Evolutionary conservation across 2,113 vertebrate species (phyloP).

Genomic region (Etia nguti): DNA sequence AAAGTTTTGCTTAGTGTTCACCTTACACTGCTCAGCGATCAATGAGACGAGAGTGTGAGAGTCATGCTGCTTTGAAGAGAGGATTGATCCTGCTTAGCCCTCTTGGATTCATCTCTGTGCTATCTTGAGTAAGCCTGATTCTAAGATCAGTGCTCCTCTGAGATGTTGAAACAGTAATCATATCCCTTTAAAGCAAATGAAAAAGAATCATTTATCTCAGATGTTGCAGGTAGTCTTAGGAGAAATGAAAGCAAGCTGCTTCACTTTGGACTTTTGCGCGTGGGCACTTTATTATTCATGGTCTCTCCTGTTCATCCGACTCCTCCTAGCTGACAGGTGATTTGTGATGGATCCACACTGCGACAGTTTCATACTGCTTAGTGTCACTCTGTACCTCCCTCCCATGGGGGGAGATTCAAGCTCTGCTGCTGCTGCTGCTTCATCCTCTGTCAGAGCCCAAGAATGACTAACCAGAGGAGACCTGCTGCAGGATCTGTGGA

Average conservation of each 20-base stretch:
- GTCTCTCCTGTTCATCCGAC: not conserved
- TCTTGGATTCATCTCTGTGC: not conserved
- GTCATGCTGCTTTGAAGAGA: not conserved
- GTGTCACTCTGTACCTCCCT: not conserved
- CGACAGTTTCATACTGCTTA: constrained; percentile 26
- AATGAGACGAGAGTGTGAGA: not conserved
- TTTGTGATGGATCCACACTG: constrained; percentile 22
- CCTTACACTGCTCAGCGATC: not conserved
- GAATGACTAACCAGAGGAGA: constrained; percentile 16
- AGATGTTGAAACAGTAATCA: not conserved
- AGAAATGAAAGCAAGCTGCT: not conserved
- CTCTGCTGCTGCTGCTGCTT: not conserved
- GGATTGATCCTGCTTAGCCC: not conserved
- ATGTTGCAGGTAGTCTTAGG: not conserved
- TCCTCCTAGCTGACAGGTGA: constrained; percentile 11
- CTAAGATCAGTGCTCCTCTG: not conserved
- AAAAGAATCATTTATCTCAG: not conserved
- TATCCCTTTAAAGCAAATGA: not conserved
- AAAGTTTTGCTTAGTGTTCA: not conserved
- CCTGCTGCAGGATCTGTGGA: not conserved
- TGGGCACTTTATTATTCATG: not conserved
- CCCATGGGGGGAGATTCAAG: not conserved
- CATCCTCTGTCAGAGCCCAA: not conserved
- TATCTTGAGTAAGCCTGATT: not conserved
- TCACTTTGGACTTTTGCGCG: not conserved